These are phyloP conservation scores for Harpagoxenus sublaevis DNA, from an alignment of 2,888 invertebrate species.

Conservation along the genomic window DNA sequence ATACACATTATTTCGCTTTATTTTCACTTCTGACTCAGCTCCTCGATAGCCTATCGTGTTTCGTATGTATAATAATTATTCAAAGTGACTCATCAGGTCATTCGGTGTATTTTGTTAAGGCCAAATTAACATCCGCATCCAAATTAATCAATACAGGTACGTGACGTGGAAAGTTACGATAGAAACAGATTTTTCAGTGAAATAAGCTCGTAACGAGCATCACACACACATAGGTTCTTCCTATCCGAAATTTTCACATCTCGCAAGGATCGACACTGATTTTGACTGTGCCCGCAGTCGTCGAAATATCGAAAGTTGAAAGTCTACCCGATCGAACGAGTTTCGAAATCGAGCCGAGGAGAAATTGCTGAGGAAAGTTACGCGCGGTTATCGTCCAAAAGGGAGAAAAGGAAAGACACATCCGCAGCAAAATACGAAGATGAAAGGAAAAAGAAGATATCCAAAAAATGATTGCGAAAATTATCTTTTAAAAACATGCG, in stretches of 20 bases:
- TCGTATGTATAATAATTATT: constrained; percentile 5
- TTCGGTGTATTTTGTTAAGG: background rate
- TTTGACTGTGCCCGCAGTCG: constrained; percentile 30
- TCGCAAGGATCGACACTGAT: background rate
- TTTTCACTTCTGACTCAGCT: background rate
- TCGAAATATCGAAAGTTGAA: constrained; percentile 73
- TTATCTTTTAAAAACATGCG: background rate
- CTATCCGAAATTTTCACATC: background rate
- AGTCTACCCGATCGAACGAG: constrained; percentile 71
- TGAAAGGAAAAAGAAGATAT: constrained; percentile 35
- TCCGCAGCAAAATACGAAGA: constrained; percentile 51
- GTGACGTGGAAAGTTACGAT: background rate
- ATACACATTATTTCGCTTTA: background rate
- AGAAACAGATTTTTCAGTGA: background rate
- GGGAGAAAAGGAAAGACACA: constrained; percentile 49
- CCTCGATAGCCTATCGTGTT: background rate
- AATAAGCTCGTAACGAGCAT: background rate
- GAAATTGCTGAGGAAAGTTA: constrained; percentile 77
- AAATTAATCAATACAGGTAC: background rate
- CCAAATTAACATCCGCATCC: background rate
- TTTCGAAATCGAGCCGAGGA: constrained; percentile 71
- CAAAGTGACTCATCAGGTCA: background rate
- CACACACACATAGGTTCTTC: too few relatives aligned
- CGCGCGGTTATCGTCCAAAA: constrained; percentile 60
- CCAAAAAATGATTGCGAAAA: constrained; percentile 24